Conservation (phyloP, 2,113 vertebrate genomes). For the Hemibagrus wyckioides region DNA sequence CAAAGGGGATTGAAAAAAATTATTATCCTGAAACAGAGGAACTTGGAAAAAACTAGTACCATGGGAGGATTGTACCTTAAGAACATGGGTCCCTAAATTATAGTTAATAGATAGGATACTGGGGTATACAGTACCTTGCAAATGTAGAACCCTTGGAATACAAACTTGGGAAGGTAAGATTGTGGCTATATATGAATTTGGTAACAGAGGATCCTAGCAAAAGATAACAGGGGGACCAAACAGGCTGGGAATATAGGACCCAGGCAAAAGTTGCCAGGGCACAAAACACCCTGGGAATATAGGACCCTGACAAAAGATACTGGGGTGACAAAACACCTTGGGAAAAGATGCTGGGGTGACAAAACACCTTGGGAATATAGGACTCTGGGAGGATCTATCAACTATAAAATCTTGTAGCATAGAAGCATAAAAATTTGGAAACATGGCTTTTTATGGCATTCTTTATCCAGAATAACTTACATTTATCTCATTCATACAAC, state of each 20-base stretch:
- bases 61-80: neutral
- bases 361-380: neutral
- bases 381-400: neutral
- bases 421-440: too few species aligned
- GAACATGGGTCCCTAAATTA: neutral
- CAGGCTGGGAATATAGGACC: neutral
- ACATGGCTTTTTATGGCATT: too few species aligned
- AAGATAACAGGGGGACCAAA: neutral
- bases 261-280: neutral
- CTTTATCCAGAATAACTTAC: too few species aligned
- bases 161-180: neutral
- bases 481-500: too few species aligned
- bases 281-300: neutral
- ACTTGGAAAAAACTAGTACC: neutral
- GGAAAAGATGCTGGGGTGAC: neutral
- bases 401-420: too few species aligned
- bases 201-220: neutral
- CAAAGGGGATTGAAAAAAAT: neutral
- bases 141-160: neutral
- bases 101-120: too few species aligned
- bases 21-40: neutral
- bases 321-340: too few species aligned
- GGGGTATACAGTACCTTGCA: neutral
- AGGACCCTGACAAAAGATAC: neutral
- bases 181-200: neutral